Evolutionary conservation across 2,113 vertebrate species (phyloP).

Genomic region (Oreotrochilus melanogaster): DNA sequence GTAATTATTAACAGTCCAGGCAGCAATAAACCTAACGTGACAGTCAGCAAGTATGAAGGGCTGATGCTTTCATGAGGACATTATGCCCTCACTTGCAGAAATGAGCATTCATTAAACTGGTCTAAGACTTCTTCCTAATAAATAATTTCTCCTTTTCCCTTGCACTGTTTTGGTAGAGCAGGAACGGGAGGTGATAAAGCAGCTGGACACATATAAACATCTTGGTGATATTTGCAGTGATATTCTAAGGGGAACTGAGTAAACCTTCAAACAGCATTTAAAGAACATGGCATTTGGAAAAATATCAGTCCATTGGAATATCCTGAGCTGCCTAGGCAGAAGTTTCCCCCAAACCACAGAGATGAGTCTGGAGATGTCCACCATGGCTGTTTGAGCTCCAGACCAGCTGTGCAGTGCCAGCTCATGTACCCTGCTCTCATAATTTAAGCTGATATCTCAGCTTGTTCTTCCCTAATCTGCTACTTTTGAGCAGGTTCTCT

Average conservation of each 20-base stretch:
- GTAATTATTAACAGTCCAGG: not conserved
- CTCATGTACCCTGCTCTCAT: not conserved
- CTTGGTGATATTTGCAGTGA: constrained; percentile 36
- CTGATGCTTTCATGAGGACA: not conserved
- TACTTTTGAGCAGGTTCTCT: not conserved
- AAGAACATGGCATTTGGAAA: constrained; percentile 51
- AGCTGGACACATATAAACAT: constrained; percentile 41
- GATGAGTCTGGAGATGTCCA: not conserved
- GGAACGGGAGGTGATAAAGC: constrained; percentile 6
- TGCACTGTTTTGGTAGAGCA: not conserved
- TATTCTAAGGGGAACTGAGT: constrained; percentile 20
- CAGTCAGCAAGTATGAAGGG: not conserved
- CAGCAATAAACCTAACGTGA: not conserved
- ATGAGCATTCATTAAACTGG: not conserved
- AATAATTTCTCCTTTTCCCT: not conserved
- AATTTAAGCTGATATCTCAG: not conserved
- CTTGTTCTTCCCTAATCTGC: not conserved
- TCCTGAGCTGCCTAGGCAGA: not conserved
- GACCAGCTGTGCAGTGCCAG: not conserved
- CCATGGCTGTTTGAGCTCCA: not conserved
- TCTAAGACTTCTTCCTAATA: not conserved
- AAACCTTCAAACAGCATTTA: constrained; percentile 51
- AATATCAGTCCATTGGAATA: constrained; percentile 28
- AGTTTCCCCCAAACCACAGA: not conserved
- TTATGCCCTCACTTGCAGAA: not conserved